phyloP scores from a whole-genome alignment of 2,113 vertebrate genomes.

The Pygoscelis antarcticus region DNA sequence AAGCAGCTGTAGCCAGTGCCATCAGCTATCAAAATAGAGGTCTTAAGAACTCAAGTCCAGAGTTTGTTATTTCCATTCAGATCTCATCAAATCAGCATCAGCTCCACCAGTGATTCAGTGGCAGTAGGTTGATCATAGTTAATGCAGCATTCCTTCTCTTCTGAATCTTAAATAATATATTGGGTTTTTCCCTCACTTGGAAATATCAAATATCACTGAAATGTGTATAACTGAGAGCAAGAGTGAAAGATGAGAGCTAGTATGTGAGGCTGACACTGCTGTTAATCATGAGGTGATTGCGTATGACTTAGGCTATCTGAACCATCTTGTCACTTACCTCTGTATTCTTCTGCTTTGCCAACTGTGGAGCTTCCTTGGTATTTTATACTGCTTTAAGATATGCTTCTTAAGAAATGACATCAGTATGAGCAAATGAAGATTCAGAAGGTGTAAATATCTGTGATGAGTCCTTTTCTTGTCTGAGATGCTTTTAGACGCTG shows the following conservation, averaged over 20 bases:
- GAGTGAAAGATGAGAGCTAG: not conserved
- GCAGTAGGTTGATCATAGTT: not conserved
- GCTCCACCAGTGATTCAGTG: not conserved
- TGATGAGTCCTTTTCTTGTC: not conserved
- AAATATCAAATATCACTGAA: not conserved
- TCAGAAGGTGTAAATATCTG: not conserved
- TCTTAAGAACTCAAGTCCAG: not conserved
- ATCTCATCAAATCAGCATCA: not conserved
- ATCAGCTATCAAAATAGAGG: slow-evolving; percentile 18
- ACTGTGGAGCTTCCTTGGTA: not conserved
- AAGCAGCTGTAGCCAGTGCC: slow-evolving; percentile 40
- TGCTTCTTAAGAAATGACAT: not conserved
- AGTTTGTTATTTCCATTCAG: slow-evolving; percentile 2
- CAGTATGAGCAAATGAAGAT: not conserved
- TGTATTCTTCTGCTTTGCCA: not conserved
- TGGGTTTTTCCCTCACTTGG: not conserved
- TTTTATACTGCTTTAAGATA: not conserved
- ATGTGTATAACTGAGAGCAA: slow-evolving; percentile 8
- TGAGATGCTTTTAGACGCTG: not conserved
- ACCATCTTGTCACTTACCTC: not conserved
- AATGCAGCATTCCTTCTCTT: not conserved
- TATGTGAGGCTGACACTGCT: not conserved
- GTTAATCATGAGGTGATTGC: not conserved
- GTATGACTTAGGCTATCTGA: not conserved
- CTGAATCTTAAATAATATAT: not conserved